phyloP scores from a whole-genome alignment of 2,797 vertebrate genomes.

The Pogonophryne albipinna region DNA sequence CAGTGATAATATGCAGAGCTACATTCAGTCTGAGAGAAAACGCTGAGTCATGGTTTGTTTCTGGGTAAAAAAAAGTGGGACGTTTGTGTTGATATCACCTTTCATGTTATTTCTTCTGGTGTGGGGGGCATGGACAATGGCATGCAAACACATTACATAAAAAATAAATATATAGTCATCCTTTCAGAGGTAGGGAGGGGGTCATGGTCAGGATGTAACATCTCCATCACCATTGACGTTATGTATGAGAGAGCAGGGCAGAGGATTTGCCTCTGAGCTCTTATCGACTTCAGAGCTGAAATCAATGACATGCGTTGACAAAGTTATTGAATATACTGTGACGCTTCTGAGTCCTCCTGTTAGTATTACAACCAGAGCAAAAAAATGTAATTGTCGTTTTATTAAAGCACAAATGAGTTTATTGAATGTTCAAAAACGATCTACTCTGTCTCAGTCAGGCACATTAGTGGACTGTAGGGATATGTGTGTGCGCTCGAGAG shows the following conservation, averaged over 20 bases:
- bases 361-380: neutral
- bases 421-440: neutral
- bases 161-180: neutral
- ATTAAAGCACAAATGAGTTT: neutral
- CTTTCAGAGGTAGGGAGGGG: constrained; percentile 3
- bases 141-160: constrained; percentile 44
- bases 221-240: constrained; percentile 15
- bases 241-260: constrained; percentile 12
- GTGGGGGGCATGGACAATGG: neutral
- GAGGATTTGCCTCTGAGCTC: constrained; percentile 1
- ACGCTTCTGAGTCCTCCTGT: constrained; percentile 24
- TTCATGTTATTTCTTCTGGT: neutral
- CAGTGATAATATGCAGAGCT: neutral
- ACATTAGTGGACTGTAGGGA: neutral
- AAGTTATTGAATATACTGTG: constrained; percentile 33
- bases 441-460: neutral
- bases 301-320: constrained; percentile 54
- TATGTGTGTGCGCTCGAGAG: neutral
- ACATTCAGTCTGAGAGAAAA: neutral
- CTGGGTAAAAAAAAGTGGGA: neutral
- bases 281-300: constrained; percentile 38
- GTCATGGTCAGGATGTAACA: constrained; percentile 28
- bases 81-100: neutral
- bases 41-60: neutral
- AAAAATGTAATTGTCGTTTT: neutral